phyloP scores from a whole-genome alignment of 2,888 invertebrate genomes.

The Troides oblongomaculatus region DNA sequence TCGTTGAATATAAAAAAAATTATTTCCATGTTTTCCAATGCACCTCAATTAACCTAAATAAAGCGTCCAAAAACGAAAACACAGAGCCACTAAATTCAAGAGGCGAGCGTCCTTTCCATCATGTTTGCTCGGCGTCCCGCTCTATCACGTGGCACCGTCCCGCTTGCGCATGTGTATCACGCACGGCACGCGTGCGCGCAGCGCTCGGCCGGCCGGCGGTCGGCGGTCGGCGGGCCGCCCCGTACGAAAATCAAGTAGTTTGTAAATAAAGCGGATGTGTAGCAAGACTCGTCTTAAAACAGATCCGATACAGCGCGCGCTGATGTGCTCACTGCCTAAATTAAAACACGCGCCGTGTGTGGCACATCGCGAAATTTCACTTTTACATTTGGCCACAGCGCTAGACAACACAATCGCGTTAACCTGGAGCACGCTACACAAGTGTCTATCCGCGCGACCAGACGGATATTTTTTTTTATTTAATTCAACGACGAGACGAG shows the following conservation, averaged over 20 bases:
- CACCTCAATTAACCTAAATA: constrained; percentile 17
- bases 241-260: constrained; percentile 14
- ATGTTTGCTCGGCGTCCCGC: constrained; percentile 27
- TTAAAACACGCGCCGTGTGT: neutral
- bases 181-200: constrained; percentile 22
- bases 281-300: constrained; percentile 1
- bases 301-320: constrained; percentile 4
- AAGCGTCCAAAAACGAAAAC: constrained; percentile 23
- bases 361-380: no score
- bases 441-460: no score
- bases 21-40: no score
- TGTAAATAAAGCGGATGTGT: constrained; percentile 21
- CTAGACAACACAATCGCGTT: no score
- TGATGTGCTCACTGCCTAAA: constrained; percentile 15
- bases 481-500: no score
- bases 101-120: constrained; percentile 25
- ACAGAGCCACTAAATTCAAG: constrained; percentile 25
- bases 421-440: no score
- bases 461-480: no score
- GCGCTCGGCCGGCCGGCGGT: constrained; percentile 3
- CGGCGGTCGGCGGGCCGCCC: constrained; percentile 14
- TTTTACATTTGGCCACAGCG: no score
- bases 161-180: constrained; percentile 20
- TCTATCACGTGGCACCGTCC: constrained; percentile 11
- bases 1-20: no score